Conservation (phyloP, 2,888 invertebrate species). For the Trachelus stipa region DNA sequence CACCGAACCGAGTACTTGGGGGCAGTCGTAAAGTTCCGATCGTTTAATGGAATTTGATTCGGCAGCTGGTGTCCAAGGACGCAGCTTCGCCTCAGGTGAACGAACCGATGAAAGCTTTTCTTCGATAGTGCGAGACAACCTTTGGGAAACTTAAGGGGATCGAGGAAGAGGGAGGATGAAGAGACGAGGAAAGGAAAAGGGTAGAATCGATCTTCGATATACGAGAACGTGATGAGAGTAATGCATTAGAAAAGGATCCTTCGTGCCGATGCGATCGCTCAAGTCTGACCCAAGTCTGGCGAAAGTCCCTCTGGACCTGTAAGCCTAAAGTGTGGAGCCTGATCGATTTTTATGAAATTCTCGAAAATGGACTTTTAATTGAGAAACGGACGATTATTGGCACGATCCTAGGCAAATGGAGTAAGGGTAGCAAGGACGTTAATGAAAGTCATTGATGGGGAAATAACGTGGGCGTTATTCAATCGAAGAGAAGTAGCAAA, state of each 20-base stretch:
- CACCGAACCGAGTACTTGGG: slow-evolving; percentile 18
- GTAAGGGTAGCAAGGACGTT: not conserved
- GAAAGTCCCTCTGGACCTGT: not conserved
- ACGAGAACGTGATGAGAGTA: slow-evolving; percentile 27
- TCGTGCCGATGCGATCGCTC: not conserved
- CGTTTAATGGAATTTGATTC: slow-evolving; percentile 45
- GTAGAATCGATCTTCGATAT: slow-evolving; percentile 21
- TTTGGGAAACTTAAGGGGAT: slow-evolving; percentile 7
- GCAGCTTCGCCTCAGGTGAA: slow-evolving; percentile 24
- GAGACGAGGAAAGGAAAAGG: slow-evolving; percentile 10
- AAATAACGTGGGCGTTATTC: not conserved
- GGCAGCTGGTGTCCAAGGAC: slow-evolving; percentile 26
- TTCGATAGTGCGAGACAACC: slow-evolving; percentile 4
- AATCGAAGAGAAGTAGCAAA: not conserved
- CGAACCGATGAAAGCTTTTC: slow-evolving; percentile 25
- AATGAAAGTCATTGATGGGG: not conserved
- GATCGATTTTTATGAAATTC: not conserved
- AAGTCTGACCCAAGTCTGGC: not conserved
- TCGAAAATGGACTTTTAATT: not conserved
- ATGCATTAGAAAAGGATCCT: slow-evolving; percentile 12
- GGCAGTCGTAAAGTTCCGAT: slow-evolving; percentile 39
- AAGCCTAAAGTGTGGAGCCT: not conserved
- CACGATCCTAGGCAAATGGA: not conserved
- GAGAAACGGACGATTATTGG: not conserved
- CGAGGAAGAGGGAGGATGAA: slow-evolving; percentile 7